Conservation (phyloP, 2,113 vertebrate species). For the Lycocorax pyrrhopterus region DNA sequence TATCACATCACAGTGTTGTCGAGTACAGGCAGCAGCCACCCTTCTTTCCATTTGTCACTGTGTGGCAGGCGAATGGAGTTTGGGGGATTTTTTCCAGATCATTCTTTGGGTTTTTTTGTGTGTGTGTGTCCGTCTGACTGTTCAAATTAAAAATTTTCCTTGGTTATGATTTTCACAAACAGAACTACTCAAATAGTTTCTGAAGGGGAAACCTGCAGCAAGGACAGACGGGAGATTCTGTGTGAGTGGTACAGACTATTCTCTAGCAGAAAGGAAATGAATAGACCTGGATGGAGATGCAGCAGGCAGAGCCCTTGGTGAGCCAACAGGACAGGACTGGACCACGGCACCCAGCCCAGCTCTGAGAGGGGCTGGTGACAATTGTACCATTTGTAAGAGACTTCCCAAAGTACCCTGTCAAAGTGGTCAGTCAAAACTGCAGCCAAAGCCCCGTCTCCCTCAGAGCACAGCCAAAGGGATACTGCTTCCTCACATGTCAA, state of each 20-base stretch:
- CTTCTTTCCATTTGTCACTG: constrained; percentile 49
- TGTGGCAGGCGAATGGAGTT: background rate
- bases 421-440: background rate
- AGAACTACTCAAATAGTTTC: background rate
- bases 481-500: background rate
- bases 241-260: rapidly evolving
- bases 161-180: background rate
- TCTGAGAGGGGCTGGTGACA: background rate
- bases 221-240: background rate
- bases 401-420: background rate
- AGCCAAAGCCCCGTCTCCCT: background rate
- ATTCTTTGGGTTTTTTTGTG: background rate
- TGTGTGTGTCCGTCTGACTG: background rate
- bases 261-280: background rate
- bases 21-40: constrained; percentile 10
- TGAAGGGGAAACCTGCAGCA: background rate
- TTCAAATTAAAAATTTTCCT: constrained; percentile 7
- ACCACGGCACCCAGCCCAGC: rapidly evolving
- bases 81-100: constrained; percentile 44
- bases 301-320: background rate
- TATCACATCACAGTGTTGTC: background rate
- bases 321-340: background rate
- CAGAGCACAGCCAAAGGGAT: background rate
- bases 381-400: rapidly evolving
- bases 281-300: background rate